A percentile compares a stretch with the other conserved stretches of the same genome.
Conservation (phyloP, 2,113 vertebrate genomes). For the Tragulus kanchil region DNA sequence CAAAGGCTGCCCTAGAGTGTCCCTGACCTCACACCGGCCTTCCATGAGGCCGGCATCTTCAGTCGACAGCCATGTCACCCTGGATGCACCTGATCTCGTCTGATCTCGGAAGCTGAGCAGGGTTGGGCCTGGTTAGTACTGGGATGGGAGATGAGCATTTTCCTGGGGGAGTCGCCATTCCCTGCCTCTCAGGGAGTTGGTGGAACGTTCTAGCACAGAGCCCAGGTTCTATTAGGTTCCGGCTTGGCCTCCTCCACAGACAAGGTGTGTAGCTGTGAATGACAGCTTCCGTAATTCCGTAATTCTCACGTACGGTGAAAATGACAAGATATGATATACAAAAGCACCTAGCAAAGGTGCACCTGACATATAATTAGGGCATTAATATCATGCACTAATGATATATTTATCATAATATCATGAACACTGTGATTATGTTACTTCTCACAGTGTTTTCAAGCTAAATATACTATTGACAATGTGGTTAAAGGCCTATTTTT, state of each 20-base stretch:
- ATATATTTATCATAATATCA: not conserved
- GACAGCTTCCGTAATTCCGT: not conserved
- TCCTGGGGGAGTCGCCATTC: not conserved
- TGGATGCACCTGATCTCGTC: too few relatives aligned
- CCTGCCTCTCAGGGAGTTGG: not conserved
- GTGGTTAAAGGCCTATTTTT: not conserved
- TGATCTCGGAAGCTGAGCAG: too few relatives aligned
- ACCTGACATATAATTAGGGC: not conserved
- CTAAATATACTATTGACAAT: not conserved
- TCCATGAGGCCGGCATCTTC: not conserved
- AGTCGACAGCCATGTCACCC: too few relatives aligned
- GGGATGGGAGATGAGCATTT: not conserved
- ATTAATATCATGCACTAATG: not conserved
- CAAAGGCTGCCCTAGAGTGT: too few relatives aligned
- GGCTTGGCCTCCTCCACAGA: not conserved
- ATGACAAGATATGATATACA: not conserved
- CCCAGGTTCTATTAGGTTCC: not conserved
- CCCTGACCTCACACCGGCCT: not conserved
- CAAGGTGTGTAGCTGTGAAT: not conserved
- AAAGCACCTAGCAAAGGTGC: not conserved
- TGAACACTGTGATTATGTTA: not conserved
- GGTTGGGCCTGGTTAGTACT: too few relatives aligned
- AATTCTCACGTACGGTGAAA: not conserved
- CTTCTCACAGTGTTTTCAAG: not conserved
- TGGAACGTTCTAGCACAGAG: not conserved